Percentiles rank a stretch among this genome's conserved stretches.
Evolutionary conservation across 2,888 invertebrate species (phyloP).

Genomic region (Parnassius smintheus): DNA sequence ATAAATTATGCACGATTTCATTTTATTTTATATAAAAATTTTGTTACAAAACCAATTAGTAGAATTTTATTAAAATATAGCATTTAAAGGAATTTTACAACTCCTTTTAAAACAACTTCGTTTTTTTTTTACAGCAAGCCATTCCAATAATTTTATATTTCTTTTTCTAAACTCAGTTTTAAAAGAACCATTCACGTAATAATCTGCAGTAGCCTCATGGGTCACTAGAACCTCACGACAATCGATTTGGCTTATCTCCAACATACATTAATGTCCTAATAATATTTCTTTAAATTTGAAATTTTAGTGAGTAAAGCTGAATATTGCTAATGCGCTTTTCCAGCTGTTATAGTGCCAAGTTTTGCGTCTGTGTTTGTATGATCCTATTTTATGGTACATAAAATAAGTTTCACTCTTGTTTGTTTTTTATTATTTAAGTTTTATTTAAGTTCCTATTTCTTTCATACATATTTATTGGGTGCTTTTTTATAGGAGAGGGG

Average conservation of each 20-base stretch:
- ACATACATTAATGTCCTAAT: slow-evolving; percentile 56
- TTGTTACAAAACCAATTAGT: too few species aligned
- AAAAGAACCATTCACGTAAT: slow-evolving; percentile 22
- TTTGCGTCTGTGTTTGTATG: slow-evolving; percentile 27
- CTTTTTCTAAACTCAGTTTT: neutral
- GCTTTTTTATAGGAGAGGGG: too few species aligned
- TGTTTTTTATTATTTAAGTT: too few species aligned
- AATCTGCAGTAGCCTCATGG: slow-evolving; percentile 27
- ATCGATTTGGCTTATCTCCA: slow-evolving; percentile 60
- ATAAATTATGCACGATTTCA: too few species aligned
- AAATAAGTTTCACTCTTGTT: neutral
- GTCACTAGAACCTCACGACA: slow-evolving; percentile 29
- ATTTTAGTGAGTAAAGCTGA: slow-evolving; percentile 43
- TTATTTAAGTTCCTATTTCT: too few species aligned
- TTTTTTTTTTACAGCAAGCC: too few species aligned
- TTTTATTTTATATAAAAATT: too few species aligned
- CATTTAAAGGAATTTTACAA: too few species aligned
- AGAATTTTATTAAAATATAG: too few species aligned
- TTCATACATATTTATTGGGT: too few species aligned
- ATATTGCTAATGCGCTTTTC: slow-evolving; percentile 44
- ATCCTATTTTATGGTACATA: slow-evolving; percentile 5
- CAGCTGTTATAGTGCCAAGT: slow-evolving; percentile 36
- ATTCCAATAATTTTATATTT: too few species aligned
- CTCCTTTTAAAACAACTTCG: too few species aligned
- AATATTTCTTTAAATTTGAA: slow-evolving; percentile 63